Evolutionary conservation across 2,113 vertebrate genomes (phyloP), one percentile per base, ranked within the genome.

Genomic region (Falcunculus frontatus): DNA sequence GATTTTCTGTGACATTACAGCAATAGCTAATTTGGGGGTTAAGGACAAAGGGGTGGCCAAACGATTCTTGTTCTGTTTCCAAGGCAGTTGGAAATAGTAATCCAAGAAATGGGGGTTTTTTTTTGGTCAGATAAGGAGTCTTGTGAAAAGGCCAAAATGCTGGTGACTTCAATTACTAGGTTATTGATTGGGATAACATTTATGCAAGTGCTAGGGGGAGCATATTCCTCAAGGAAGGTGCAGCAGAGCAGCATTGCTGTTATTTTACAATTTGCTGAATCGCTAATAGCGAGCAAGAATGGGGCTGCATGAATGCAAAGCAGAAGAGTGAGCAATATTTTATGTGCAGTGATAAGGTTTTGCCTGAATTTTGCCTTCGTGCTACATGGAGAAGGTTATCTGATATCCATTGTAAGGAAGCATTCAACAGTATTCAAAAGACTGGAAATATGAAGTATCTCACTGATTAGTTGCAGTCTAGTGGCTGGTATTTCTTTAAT

Each of bases 101-200:
- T 78, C 19, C 29, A 73, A 84, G 53, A 87, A 90, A 60, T 78
- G 27, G 33, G 13, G 7, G 4, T 2, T 21, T 56, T 62, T 65
- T 50, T 69, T 55, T 35, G 4, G 50, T 42, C 30, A 32, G 67
- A 84, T 96, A 84, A 92, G 72, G 30, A 90, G 27, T 37, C 63
- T 69, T 94, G 67, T 69, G 87, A 89, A 89, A 89, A 46, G 53
- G 68, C 55, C 63, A 80, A 35, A 89, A 77, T 49, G 15, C 60
- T 70, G 56, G 41, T 86, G 72, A 73, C 32, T 93, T 96, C 93
- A 96, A 97, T 97, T 95, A 87, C 77, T 42, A 46, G 41, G 30
- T 88, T 96, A 97, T 97, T 94, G 95, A 96, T 94, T 95, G 91
- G 88, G 68, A 86, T 95, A 95, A 92, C 85, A 86, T 95, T 97